A percentile compares a stretch with the other conserved stretches of the same genome.
These are phyloP conservation scores for Drosophila rubida DNA, from an alignment of 2,888 invertebrate species.

Conservation along the genomic window DNA sequence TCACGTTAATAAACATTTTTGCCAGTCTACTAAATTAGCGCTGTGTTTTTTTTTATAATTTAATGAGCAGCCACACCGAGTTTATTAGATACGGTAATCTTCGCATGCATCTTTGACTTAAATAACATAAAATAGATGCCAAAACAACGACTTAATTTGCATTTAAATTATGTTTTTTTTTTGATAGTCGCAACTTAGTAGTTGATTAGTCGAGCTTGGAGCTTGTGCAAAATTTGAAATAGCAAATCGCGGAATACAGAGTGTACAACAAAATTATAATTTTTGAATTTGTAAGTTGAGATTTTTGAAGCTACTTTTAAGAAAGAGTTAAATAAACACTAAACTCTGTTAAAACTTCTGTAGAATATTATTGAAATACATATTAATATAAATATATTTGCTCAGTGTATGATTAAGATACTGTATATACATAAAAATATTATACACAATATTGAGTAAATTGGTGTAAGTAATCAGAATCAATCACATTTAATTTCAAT, in stretches of 20 bases:
- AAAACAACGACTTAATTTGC: not conserved
- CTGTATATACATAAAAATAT: no score
- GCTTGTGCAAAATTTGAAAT: not conserved
- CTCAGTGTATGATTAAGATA: no score
- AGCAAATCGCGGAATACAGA: not conserved
- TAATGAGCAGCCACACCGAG: conserved; percentile 54
- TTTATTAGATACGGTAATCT: conserved; percentile 38
- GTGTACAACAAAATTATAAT: no score
- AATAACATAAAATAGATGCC: not conserved
- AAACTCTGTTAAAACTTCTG: no score
- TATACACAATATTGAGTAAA: no score
- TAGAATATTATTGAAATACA: no score
- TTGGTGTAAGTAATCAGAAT: no score
- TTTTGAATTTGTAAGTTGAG: no score
- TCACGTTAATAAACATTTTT: conserved; percentile 26
- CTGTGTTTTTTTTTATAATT: conserved; percentile 54
- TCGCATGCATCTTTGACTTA: not conserved
- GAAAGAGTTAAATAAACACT: no score
- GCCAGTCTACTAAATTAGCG: conserved; percentile 16
- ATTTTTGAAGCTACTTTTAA: no score
- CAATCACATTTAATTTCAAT: no score
- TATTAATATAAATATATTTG: no score
- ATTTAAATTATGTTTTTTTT: not conserved
- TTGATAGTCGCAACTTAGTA: not conserved
- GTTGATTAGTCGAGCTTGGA: not conserved